Percentiles rank a stretch among this genome's conserved stretches.
These are phyloP conservation scores for Neoscelio sp. DNA, from an alignment of 2,888 invertebrate genomes.

Conservation along the genomic window DNA sequence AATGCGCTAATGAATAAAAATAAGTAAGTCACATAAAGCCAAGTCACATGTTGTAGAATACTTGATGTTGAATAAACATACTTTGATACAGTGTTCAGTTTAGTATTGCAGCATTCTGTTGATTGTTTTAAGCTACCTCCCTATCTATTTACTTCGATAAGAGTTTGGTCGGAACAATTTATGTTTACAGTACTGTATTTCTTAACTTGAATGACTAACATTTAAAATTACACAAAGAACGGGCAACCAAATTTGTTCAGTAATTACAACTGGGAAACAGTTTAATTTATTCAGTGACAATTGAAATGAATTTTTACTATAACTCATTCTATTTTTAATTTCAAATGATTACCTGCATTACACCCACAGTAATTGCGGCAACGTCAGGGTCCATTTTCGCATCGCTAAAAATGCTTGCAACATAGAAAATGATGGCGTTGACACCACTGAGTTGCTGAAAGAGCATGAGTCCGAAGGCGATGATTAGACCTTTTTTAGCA, in stretches of 20 bases:
- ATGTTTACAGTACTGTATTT: not conserved
- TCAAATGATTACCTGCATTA: conserved; percentile 86
- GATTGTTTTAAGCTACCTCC: not conserved
- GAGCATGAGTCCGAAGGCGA: conserved; percentile 92
- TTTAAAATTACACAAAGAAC: not conserved
- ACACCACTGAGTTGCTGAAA: conserved; percentile 95
- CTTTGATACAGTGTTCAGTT: conserved; percentile 24
- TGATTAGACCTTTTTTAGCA: conserved; percentile 87
- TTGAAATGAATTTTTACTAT: too few relatives aligned
- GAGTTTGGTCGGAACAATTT: conserved; percentile 25
- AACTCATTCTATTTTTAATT: too few relatives aligned
- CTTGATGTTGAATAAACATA: conserved; percentile 33
- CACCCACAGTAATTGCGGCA: conserved; percentile 92
- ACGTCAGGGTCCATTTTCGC: conserved; percentile 86
- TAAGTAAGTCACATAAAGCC: not conserved
- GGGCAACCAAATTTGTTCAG: not conserved
- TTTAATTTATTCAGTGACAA: too few relatives aligned
- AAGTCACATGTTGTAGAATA: conserved; percentile 18
- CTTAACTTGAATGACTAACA: not conserved
- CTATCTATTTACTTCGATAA: conserved; percentile 20
- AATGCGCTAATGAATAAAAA: conserved; percentile 15
- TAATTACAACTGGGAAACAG: too few relatives aligned
- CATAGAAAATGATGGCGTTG: conserved; percentile 93
- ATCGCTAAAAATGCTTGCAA: conserved; percentile 88
- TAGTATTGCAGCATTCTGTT: not conserved